Conservation (phyloP, 2,797 vertebrate species). For the Choloepus didactylus region DNA sequence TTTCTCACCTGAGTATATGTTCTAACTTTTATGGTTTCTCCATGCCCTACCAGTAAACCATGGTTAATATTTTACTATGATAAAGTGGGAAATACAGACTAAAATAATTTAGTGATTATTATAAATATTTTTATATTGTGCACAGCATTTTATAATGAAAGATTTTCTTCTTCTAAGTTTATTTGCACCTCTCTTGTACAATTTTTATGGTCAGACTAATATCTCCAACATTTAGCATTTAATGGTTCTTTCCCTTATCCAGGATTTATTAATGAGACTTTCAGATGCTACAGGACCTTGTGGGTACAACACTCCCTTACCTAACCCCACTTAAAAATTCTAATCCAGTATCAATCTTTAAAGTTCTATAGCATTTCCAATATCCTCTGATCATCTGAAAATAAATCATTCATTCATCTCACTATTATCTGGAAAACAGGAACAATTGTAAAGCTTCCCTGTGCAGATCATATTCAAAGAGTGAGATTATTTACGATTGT, state of each 20-base stretch:
- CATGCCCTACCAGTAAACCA: not conserved
- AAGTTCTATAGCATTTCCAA: not conserved
- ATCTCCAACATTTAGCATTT: not conserved
- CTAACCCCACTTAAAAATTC: not conserved
- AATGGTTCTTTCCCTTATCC: not conserved
- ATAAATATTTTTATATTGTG: conserved; percentile 54
- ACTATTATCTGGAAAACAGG: not conserved
- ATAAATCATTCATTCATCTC: not conserved
- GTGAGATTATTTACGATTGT: not conserved
- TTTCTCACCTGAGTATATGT: not conserved
- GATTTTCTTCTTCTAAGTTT: not conserved
- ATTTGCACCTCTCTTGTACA: conserved; percentile 7
- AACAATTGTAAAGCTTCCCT: not conserved
- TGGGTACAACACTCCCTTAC: not conserved
- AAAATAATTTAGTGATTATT: conserved; percentile 13
- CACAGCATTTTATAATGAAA: conserved; percentile 38
- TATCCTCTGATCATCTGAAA: not conserved
- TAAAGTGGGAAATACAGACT: conserved; percentile 35
- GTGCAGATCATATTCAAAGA: not conserved
- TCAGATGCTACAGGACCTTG: not conserved
- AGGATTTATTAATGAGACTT: not conserved
- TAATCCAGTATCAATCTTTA: not conserved
- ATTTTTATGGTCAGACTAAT: not conserved
- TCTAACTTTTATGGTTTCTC: conserved; percentile 40
- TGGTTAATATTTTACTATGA: conserved; percentile 52